phyloP scores from a whole-genome alignment of 2,113 vertebrate genomes.

The Struthidea cinerea region DNA sequence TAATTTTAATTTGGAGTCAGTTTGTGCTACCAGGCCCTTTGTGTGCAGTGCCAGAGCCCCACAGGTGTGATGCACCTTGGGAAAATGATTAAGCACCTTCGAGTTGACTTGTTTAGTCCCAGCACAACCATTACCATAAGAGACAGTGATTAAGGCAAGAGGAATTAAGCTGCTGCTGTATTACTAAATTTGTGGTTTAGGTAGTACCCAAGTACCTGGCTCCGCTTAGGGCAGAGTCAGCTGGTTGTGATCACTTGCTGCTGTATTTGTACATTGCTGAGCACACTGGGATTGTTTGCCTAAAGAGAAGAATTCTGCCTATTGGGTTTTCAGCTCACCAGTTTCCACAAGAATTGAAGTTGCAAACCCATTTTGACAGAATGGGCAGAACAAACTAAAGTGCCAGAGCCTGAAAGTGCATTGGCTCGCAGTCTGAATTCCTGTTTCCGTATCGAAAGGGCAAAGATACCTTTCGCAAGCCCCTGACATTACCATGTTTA shows the following conservation, averaged over 20 bases:
- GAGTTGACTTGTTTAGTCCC: not conserved
- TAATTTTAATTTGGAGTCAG: not conserved
- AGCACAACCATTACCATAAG: not conserved
- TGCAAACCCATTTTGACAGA: not conserved
- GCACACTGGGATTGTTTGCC: not conserved
- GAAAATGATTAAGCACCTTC: not conserved
- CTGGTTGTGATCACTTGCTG: not conserved
- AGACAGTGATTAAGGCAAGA: not conserved
- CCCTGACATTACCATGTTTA: not conserved
- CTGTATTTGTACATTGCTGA: not conserved
- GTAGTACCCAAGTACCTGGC: not conserved
- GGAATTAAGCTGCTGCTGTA: not conserved
- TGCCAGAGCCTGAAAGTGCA: not conserved
- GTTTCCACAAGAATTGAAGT: not conserved
- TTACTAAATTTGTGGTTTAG: not conserved
- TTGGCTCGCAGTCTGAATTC: not conserved
- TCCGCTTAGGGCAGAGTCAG: not conserved
- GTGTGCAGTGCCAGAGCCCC: not conserved
- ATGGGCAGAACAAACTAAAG: not conserved
- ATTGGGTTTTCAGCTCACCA: not conserved
- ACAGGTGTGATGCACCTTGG: not conserved
- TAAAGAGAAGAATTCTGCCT: not conserved
- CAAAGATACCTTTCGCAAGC: not conserved
- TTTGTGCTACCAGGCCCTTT: not conserved
- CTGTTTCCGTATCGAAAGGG: not conserved